Conservation (phyloP, 2,797 vertebrate species). For the Psittacula echo region DNA sequence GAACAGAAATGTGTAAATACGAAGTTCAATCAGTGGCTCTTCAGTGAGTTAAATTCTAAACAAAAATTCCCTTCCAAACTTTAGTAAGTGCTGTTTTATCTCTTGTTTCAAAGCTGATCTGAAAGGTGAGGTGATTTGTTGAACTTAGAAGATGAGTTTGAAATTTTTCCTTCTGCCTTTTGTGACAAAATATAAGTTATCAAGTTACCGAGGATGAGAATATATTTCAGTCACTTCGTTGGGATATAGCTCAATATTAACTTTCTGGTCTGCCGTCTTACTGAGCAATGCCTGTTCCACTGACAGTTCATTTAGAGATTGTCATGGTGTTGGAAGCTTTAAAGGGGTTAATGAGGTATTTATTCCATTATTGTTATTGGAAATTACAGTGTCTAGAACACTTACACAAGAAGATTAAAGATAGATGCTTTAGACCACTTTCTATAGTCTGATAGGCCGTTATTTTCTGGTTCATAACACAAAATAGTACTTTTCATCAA, state of each 20-base stretch:
- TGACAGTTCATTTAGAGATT: conserved; percentile 77
- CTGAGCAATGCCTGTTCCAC: conserved; percentile 69
- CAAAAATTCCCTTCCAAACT: conserved; percentile 16
- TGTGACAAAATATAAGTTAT: neutral
- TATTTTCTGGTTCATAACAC: conserved; percentile 84
- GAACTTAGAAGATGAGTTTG: neutral
- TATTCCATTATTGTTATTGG: conserved; percentile 77
- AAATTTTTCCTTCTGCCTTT: neutral
- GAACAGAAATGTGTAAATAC: conserved; percentile 66
- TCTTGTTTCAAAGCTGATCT: conserved; percentile 1
- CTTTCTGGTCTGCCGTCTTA: conserved; percentile 72
- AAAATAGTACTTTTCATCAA: conserved; percentile 79
- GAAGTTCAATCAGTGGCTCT: conserved; percentile 11
- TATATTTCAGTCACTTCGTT: conserved; percentile 42
- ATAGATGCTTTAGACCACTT: conserved; percentile 80
- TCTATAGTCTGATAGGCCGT: conserved; percentile 72
- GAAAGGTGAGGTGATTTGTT: neutral
- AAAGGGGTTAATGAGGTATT: conserved; percentile 79
- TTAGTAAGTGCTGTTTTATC: neutral
- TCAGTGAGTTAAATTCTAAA: conserved; percentile 45
- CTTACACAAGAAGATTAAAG: conserved; percentile 83
- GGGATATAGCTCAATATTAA: conserved; percentile 63
- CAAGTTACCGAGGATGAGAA: conserved; percentile 29
- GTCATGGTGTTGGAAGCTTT: conserved; percentile 77
- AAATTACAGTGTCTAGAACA: conserved; percentile 78